Conservation (phyloP, 2,888 invertebrate species). For the Pyrrhia umbra region DNA sequence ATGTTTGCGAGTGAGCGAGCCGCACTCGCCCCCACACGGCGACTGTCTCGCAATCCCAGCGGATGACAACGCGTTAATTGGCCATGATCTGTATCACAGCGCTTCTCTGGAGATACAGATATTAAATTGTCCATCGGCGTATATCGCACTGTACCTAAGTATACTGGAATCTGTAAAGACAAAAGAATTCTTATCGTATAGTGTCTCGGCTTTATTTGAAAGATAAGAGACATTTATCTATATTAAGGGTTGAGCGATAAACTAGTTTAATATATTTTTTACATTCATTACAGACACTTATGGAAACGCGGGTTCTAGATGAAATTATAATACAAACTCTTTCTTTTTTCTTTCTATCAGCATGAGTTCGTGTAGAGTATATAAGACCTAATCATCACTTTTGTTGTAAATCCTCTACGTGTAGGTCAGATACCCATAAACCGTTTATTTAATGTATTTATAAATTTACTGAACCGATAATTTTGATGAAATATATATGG, state of each 20-base stretch:
- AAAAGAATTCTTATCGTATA: slow-evolving; percentile 18
- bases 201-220: background rate
- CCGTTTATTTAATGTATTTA: no score
- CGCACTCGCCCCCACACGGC: background rate
- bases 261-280: no score
- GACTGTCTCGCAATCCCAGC: slow-evolving; percentile 16
- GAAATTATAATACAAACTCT: no score
- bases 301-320: no score
- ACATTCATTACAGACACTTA: no score
- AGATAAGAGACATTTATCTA: slow-evolving; percentile 8
- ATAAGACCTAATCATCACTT: no score
- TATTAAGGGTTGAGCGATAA: slow-evolving; percentile 10
- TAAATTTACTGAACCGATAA: no score
- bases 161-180: background rate
- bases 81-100: slow-evolving; percentile 28
- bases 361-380: no score
- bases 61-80: slow-evolving; percentile 50
- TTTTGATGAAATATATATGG: no score
- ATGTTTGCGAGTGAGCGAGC: slow-evolving; percentile 6
- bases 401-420: no score
- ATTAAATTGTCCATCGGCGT: slow-evolving; percentile 11
- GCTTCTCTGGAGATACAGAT: slow-evolving; percentile 22
- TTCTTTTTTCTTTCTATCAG: no score
- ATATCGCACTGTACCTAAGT: background rate
- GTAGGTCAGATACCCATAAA: no score